Conservation (phyloP, 2,113 vertebrate genomes). For the Ursus arctos region DNA sequence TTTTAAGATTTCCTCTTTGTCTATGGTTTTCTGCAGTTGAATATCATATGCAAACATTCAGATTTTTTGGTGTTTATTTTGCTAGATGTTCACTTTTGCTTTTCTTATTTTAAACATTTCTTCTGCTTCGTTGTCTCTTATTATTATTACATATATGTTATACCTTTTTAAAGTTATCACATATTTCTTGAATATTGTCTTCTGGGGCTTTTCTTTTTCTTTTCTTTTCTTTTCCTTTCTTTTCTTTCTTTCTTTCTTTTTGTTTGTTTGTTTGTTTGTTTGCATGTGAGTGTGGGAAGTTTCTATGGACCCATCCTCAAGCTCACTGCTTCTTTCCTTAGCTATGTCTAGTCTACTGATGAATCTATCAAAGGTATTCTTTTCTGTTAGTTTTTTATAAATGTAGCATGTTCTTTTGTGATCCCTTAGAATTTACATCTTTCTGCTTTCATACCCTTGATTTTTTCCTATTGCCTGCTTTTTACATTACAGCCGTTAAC, state of each 20-base stretch:
- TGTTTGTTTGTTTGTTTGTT: no score
- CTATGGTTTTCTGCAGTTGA: not conserved
- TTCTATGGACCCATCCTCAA: not conserved
- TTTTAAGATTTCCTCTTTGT: not conserved
- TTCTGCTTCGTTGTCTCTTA: not conserved
- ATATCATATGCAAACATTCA: no score
- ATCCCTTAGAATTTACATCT: not conserved
- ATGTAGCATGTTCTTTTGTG: not conserved
- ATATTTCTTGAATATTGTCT: not conserved
- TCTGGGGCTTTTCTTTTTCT: not conserved
- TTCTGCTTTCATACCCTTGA: not conserved
- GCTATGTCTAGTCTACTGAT: not conserved
- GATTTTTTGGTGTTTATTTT: not conserved
- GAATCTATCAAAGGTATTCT: not conserved
- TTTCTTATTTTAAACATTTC: not conserved
- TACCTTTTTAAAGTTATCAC: not conserved
- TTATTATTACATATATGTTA: not conserved
- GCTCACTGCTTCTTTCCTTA: not conserved
- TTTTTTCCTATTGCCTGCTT: not conserved
- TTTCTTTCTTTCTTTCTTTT: not conserved
- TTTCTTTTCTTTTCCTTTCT: no score
- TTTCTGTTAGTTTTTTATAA: not conserved
- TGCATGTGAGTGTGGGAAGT: not conserved
- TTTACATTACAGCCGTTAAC: not conserved
- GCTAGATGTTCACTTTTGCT: not conserved